Evolutionary conservation across 2,888 invertebrate species (phyloP).

Genomic region (Oeneis ivallda): DNA sequence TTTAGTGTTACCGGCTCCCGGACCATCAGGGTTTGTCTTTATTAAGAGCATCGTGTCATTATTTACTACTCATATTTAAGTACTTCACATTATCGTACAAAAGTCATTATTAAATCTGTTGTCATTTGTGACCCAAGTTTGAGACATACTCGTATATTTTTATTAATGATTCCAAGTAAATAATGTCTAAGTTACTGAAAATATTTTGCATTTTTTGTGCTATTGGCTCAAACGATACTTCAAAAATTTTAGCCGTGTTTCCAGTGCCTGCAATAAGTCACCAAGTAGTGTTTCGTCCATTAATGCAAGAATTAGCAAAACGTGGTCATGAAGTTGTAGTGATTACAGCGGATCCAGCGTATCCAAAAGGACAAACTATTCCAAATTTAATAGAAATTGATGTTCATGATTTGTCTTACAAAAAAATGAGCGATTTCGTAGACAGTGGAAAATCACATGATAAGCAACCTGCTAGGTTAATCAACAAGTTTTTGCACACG

Average conservation of each 20-base stretch:
- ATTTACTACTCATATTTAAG: no score
- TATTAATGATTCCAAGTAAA: neutral
- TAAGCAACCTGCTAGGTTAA: neutral
- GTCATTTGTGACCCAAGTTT: no score
- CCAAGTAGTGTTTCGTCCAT: slow-evolving; percentile 46
- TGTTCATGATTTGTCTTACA: slow-evolving; percentile 52
- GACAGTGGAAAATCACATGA: neutral
- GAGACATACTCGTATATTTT: no score
- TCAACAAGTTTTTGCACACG: slow-evolving; percentile 6
- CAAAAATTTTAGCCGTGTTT: slow-evolving; percentile 55
- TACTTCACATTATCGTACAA: no score
- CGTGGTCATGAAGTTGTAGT: slow-evolving; percentile 61
- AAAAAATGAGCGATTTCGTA: slow-evolving; percentile 10
- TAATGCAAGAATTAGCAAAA: slow-evolving; percentile 52
- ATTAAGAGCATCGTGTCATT: no score
- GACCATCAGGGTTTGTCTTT: no score
- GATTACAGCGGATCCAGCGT: slow-evolving; percentile 53
- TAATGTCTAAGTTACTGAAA: slow-evolving; percentile 1
- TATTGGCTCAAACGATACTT: slow-evolving; percentile 26
- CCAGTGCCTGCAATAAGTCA: slow-evolving; percentile 60
- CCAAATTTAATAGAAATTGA: slow-evolving; percentile 55
- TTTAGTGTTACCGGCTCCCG: no score
- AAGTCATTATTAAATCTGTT: no score
- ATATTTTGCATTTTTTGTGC: neutral
- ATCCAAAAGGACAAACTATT: slow-evolving; percentile 49